These are phyloP conservation scores for Lepidotrigona ventralis DNA, from an alignment of 1,140 invertebrate species.

Conservation along the genomic window DNA sequence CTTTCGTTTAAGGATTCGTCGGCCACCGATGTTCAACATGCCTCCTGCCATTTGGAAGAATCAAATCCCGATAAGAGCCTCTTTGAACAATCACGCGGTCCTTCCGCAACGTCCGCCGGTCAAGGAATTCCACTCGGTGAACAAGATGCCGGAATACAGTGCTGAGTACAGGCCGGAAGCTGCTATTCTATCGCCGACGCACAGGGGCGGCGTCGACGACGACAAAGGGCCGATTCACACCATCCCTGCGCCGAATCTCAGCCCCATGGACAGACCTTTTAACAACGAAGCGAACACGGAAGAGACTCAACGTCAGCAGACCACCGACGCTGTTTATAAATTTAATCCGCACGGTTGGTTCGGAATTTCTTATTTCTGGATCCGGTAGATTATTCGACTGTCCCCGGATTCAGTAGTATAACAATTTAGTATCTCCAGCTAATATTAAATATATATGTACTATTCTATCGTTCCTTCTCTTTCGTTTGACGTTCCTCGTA, in stretches of 20 bases:
- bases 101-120: conserved; percentile 60
- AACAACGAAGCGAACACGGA: conserved; percentile 51
- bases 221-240: conserved; percentile 89
- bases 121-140: conserved; percentile 71
- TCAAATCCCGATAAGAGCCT: conserved; percentile 63
- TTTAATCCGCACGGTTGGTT: conserved; percentile 56
- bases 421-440: not conserved
- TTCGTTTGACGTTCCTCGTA: conserved; percentile 1
- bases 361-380: too few relatives aligned
- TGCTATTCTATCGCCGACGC: conserved; percentile 60
- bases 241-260: conserved; percentile 90
- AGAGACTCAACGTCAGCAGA: conserved; percentile 44
- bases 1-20: conserved; percentile 58
- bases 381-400: not conserved
- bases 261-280: conserved; percentile 72
- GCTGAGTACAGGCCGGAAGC: conserved; percentile 70
- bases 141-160: conserved; percentile 71
- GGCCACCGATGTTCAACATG: conserved; percentile 69
- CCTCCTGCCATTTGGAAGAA: conserved; percentile 68
- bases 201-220: conserved; percentile 73
- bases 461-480: not conserved
- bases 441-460: not conserved
- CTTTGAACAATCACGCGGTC: conserved; percentile 60
- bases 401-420: too few relatives aligned
- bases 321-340: conserved; percentile 50